Percentiles rank a stretch among this genome's conserved stretches.
Evolutionary conservation across 2,113 vertebrate genomes (phyloP).

Genomic region (Lutjanus erythropterus): DNA sequence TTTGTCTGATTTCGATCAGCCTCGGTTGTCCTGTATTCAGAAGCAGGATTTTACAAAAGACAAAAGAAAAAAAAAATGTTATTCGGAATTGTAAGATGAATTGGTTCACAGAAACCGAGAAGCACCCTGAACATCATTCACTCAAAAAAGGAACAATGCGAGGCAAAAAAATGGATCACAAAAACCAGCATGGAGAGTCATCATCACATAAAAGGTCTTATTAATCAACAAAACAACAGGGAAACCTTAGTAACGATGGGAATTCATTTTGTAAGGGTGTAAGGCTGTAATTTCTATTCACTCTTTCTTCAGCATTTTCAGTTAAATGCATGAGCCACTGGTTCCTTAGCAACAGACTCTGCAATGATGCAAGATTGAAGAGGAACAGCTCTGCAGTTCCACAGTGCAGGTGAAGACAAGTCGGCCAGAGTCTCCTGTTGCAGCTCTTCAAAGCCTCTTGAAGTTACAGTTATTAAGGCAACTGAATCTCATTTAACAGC

Average conservation of each 20-base stretch:
- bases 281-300: slow-evolving; percentile 72
- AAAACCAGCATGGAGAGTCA: slow-evolving; percentile 9
- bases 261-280: slow-evolving; percentile 61
- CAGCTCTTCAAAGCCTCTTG: slow-evolving; percentile 48
- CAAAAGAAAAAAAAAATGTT: slow-evolving; percentile 22
- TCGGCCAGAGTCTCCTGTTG: slow-evolving; percentile 52
- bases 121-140: slow-evolving; percentile 48
- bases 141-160: slow-evolving; percentile 4
- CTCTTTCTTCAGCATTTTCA: slow-evolving; percentile 70
- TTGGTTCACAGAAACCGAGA: slow-evolving; percentile 38
- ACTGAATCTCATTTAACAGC: slow-evolving; percentile 33
- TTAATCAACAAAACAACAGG: slow-evolving; percentile 63
- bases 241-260: slow-evolving; percentile 39
- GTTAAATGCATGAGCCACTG: slow-evolving; percentile 79
- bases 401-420: slow-evolving; percentile 79
- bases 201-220: slow-evolving; percentile 44
- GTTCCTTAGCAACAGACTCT: slow-evolving; percentile 88
- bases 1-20: slow-evolving; percentile 12
- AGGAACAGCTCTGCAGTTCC: slow-evolving; percentile 80
- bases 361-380: slow-evolving; percentile 84
- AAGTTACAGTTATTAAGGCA: slow-evolving; percentile 28
- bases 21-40: not conserved
- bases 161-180: not conserved
- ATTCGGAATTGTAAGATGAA: slow-evolving; percentile 26
- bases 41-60: slow-evolving; percentile 1